These are phyloP conservation scores for roundworm (Caenorhabditis elegans) DNA, from an alignment of 1,140 invertebrate species.

Conservation along the genomic window WBcel235 BX284603.4:7748501-7749000, in stretches of 20 bases:
- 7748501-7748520: not conserved
- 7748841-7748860: not conserved
- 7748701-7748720: conserved; percentile 2
- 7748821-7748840: not conserved
- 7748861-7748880: too few species aligned
- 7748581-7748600: not conserved
- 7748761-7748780: not conserved
- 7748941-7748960: too few species aligned
- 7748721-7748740: not conserved
- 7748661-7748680: not conserved
- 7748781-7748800: not conserved
- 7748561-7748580: not conserved
- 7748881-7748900: too few species aligned
- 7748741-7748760: not conserved
- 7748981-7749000: too few species aligned
- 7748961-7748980: too few species aligned
- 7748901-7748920: too few species aligned
- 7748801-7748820: not conserved
- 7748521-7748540: not conserved
- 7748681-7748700: not conserved
- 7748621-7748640: not conserved
- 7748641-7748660: not conserved
- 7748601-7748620: not conserved
- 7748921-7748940: too few species aligned
- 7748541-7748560: not conserved